These are phyloP conservation scores for Morpho achilles DNA, from an alignment of 2,888 invertebrate species.

Conservation along the genomic window DNA sequence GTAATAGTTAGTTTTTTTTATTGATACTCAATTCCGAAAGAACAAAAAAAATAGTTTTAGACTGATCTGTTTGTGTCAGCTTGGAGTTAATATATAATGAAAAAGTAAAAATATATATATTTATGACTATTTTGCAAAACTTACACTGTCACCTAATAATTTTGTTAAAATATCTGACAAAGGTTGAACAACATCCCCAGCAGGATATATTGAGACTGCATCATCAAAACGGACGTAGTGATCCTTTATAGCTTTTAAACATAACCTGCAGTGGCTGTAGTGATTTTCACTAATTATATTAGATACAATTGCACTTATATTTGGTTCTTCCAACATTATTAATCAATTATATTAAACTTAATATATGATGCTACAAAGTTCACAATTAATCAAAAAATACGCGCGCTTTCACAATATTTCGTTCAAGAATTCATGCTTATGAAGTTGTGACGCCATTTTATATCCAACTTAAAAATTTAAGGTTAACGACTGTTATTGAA, in stretches of 20 bases:
- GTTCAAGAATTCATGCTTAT: constrained; percentile 49
- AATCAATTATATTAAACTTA: not conserved
- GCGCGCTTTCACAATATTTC: constrained; percentile 55
- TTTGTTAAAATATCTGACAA: constrained; percentile 41
- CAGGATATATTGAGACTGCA: constrained; percentile 39
- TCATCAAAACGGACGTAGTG: constrained; percentile 55
- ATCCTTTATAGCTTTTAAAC: constrained; percentile 46
- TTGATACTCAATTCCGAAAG: too few relatives aligned
- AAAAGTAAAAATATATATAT: not conserved
- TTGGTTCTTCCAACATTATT: constrained; percentile 37
- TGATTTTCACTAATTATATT: constrained; percentile 52
- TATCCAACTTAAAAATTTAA: constrained; percentile 13
- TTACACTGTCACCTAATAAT: constrained; percentile 48
- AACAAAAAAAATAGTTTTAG: too few relatives aligned
- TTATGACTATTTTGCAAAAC: constrained; percentile 3
- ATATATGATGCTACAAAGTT: constrained; percentile 7
- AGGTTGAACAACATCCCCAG: constrained; percentile 32
- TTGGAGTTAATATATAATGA: too few relatives aligned
- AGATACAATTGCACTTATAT: constrained; percentile 48
- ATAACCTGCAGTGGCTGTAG: constrained; percentile 68
- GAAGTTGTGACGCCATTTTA: constrained; percentile 21
- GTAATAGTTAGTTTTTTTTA: not conserved
- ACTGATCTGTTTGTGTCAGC: too few relatives aligned
- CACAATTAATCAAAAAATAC: constrained; percentile 29
- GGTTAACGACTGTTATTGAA: too few relatives aligned